Conservation (phyloP, 2,797 vertebrate genomes). For the Margarornis squamiger region DNA sequence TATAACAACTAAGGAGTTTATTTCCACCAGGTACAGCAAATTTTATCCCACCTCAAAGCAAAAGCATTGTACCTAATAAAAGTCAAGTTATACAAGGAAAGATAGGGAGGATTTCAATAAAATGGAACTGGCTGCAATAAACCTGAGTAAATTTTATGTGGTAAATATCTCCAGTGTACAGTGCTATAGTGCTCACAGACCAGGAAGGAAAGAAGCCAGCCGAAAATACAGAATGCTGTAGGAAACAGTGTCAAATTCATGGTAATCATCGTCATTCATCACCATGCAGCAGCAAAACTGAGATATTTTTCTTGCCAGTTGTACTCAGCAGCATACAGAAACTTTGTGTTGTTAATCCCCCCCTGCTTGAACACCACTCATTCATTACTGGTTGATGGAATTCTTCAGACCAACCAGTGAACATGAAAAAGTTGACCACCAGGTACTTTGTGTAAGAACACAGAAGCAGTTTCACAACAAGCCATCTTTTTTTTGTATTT, state of each 20-base stretch:
- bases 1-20: not conserved
- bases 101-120: not conserved
- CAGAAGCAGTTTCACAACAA: not conserved
- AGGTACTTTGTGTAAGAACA: not conserved
- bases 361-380: not conserved
- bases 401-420: not conserved
- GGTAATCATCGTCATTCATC: not conserved
- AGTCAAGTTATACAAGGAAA: not conserved
- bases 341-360: not conserved
- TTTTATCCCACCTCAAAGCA: not conserved
- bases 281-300: not conserved
- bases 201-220: not conserved
- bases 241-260: not conserved
- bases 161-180: not conserved
- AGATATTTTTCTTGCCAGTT: not conserved
- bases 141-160: not conserved
- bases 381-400: not conserved
- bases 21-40: not conserved
- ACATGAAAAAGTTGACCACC: not conserved
- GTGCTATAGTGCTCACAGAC: not conserved
- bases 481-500: not conserved
- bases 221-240: not conserved
- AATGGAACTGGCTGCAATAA: not conserved
- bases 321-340: not conserved
- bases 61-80: not conserved